phyloP scores from a whole-genome alignment of 2,888 invertebrate species.

The Flexamia atlantica region DNA sequence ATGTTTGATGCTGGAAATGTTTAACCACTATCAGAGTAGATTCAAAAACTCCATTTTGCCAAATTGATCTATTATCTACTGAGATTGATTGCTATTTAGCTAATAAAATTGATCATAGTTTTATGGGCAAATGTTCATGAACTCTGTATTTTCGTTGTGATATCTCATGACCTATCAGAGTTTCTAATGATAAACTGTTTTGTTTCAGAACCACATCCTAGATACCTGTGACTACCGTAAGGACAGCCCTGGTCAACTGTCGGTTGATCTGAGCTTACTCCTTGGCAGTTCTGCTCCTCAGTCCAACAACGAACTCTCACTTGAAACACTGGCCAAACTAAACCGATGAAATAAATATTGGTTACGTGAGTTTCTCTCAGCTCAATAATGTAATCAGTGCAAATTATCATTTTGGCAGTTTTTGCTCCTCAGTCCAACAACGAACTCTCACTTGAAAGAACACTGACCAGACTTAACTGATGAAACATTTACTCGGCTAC shows the following conservation, averaged over 20 bases:
- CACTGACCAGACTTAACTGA: neutral
- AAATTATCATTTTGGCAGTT: neutral
- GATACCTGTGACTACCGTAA: constrained; percentile 31
- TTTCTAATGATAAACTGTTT: constrained; percentile 5
- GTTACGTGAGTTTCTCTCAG: neutral
- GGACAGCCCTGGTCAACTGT: neutral
- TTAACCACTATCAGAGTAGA: too few relatives aligned
- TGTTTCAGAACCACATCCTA: constrained; percentile 2
- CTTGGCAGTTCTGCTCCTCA: neutral
- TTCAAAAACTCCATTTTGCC: too few relatives aligned
- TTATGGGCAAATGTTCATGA: too few relatives aligned
- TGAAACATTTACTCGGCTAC: neutral
- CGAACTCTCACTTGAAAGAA: neutral
- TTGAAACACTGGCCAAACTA: neutral
- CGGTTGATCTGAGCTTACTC: neutral
- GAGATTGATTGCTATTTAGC: too few relatives aligned
- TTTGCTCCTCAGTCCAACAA: neutral
- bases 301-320: neutral
- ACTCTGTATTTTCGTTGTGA: too few relatives aligned
- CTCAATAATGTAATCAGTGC: neutral
- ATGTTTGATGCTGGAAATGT: too few relatives aligned
- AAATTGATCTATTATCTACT: too few relatives aligned
- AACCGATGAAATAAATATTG: neutral
- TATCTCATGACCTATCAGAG: too few relatives aligned
- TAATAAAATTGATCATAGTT: too few relatives aligned